Percentiles rank a stretch among this genome's conserved stretches.
These are phyloP conservation scores for Nannoperca australis DNA, from an alignment of 2,797 vertebrate genomes.

Conservation along the genomic window DNA sequence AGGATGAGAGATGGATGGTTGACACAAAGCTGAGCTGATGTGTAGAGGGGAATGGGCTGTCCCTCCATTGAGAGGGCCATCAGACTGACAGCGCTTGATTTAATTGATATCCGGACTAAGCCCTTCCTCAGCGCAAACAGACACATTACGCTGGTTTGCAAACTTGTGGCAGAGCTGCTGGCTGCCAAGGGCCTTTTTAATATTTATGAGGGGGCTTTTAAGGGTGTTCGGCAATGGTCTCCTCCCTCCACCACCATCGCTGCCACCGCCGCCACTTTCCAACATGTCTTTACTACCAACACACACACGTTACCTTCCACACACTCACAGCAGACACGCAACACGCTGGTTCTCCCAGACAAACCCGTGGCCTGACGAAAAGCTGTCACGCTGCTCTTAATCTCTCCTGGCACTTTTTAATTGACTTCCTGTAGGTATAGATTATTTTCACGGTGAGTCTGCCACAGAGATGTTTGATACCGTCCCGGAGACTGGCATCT, in stretches of 20 bases:
- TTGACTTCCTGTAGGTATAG: constrained; percentile 95
- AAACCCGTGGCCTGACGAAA: constrained; percentile 88
- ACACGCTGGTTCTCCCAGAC: constrained; percentile 68
- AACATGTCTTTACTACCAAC: constrained; percentile 59
- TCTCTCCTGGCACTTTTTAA: constrained; percentile 95
- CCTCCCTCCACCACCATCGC: constrained; percentile 45
- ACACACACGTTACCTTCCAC: constrained; percentile 59
- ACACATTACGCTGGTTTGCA: constrained; percentile 94
- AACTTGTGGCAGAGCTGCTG: constrained; percentile 91
- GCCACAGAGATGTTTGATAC: constrained; percentile 87
- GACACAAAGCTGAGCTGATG: constrained; percentile 94
- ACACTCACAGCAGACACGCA: constrained; percentile 57
- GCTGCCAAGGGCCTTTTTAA: constrained; percentile 93
- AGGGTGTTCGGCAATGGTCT: constrained; percentile 85
- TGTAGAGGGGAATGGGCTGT: constrained; percentile 94
- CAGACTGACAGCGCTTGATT: constrained; percentile 93
- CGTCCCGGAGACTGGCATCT: constrained; percentile 82
- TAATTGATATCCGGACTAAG: constrained; percentile 93
- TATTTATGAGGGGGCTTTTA: constrained; percentile 94
- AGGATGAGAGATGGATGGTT: constrained; percentile 88
- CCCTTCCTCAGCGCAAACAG: constrained; percentile 90
- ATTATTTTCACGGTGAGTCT: constrained; percentile 92
- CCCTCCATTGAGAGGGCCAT: constrained; percentile 95
- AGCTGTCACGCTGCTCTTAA: constrained; percentile 94
- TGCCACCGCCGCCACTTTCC: constrained; percentile 29